Evolutionary conservation across 2,888 invertebrate species (phyloP).

Genomic region (Ernsta delagoae): DNA sequence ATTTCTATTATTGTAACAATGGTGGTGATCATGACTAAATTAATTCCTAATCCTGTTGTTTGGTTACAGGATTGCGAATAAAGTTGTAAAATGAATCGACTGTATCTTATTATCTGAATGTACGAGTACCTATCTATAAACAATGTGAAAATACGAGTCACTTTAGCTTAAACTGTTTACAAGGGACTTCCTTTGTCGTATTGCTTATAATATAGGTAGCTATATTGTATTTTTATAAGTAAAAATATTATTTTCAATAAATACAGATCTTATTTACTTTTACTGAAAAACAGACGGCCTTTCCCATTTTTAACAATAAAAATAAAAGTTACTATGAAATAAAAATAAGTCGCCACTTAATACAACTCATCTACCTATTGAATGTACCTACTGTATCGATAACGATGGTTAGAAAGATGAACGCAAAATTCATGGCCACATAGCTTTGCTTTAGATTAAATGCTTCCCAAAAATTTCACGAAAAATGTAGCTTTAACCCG

Average conservation of each 20-base stretch:
- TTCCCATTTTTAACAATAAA: no score
- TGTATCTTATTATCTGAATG: neutral
- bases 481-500: conserved; percentile 7
- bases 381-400: no score
- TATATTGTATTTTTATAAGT: neutral
- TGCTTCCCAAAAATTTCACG: conserved; percentile 2
- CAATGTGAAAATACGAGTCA: neutral
- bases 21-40: no score
- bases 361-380: no score
- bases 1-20: no score
- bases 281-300: no score
- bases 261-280: neutral
- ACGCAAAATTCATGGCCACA: no score
- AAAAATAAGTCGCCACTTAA: no score
- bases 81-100: neutral
- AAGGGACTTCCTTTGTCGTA: neutral
- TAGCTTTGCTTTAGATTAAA: neutral
- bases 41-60: no score
- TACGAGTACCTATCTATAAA: neutral
- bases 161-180: neutral
- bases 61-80: no score
- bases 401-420: neutral
- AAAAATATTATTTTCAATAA: neutral
- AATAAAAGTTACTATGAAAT: no score
- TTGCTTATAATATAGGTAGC: neutral